Percentiles rank a stretch among this genome's conserved stretches.
These are phyloP conservation scores for Cyrtorhinus lividipennis DNA, from an alignment of 1,140 invertebrate species.

Conservation along the genomic window DNA sequence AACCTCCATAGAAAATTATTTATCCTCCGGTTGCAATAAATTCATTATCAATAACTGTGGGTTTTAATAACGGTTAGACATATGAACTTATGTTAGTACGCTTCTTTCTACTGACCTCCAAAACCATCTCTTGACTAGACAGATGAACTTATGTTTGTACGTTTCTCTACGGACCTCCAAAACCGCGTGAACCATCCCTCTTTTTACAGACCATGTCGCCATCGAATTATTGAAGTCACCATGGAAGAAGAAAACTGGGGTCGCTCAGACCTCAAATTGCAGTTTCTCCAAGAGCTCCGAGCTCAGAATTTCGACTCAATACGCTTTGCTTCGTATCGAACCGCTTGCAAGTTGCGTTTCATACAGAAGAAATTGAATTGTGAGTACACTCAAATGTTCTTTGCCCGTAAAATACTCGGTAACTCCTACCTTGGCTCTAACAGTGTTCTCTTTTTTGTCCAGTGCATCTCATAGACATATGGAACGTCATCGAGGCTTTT, in stretches of 20 bases:
- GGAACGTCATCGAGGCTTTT: conserved; percentile 99
- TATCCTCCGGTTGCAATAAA: too few species aligned
- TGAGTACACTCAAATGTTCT: conserved; percentile 35
- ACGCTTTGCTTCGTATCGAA: conserved; percentile 90
- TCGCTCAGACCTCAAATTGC: conserved; percentile 14
- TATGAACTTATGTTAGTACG: too few species aligned
- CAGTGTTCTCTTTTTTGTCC: conserved; percentile 29
- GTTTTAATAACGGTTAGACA: too few species aligned
- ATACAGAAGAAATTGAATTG: conserved; percentile 92
- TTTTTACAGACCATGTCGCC: too few species aligned
- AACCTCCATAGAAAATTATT: too few species aligned
- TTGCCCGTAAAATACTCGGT: neutral
- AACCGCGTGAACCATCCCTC: too few species aligned
- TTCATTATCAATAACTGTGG: too few species aligned
- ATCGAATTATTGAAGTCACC: too few species aligned
- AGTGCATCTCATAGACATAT: conserved; percentile 96
- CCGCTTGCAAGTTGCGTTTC: conserved; percentile 92
- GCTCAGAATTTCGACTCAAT: conserved; percentile 91
- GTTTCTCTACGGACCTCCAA: too few species aligned
- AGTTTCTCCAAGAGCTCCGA: conserved; percentile 63
- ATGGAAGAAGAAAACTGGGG: conserved; percentile 1
- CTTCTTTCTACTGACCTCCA: too few species aligned
- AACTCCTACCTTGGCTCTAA: neutral
- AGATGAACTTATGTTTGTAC: too few species aligned
- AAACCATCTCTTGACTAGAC: too few species aligned